These are phyloP conservation scores for Orgyia antiqua DNA, from an alignment of 2,888 invertebrate species.

Conservation along the genomic window DNA sequence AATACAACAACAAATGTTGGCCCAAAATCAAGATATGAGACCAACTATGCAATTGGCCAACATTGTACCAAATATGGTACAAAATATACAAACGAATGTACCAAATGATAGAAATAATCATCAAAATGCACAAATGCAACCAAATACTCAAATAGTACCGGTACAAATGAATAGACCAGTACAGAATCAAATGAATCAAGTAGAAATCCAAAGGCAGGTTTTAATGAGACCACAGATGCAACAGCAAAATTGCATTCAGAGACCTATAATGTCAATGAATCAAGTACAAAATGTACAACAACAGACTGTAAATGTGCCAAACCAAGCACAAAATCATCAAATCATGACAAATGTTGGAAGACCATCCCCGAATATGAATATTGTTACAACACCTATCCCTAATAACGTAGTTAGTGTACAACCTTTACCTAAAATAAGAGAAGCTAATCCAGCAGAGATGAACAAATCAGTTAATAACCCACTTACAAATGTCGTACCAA, in stretches of 20 bases:
- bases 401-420: constrained; percentile 17
- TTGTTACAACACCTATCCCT: constrained; percentile 14
- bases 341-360: constrained; percentile 17
- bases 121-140: constrained; percentile 22
- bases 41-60: constrained; percentile 33
- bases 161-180: constrained; percentile 23
- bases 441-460: constrained; percentile 9
- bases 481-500: constrained; percentile 12
- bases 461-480: constrained; percentile 11
- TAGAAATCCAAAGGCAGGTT: constrained; percentile 23
- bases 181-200: constrained; percentile 22
- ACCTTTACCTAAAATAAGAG: constrained; percentile 16
- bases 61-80: constrained; percentile 33
- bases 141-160: constrained; percentile 19
- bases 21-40: constrained; percentile 37
- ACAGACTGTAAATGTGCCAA: constrained; percentile 13
- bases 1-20: constrained; percentile 47
- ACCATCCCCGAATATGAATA: constrained; percentile 17
- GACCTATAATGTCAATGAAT: constrained; percentile 22
- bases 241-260: constrained; percentile 21
- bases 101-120: constrained; percentile 20
- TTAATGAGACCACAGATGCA: constrained; percentile 24
- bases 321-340: constrained; percentile 23
- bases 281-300: constrained; percentile 23
- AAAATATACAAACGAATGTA: constrained; percentile 28